These are phyloP conservation scores for Zophobas morio DNA, from an alignment of 1,140 invertebrate genomes.

Conservation along the genomic window DNA sequence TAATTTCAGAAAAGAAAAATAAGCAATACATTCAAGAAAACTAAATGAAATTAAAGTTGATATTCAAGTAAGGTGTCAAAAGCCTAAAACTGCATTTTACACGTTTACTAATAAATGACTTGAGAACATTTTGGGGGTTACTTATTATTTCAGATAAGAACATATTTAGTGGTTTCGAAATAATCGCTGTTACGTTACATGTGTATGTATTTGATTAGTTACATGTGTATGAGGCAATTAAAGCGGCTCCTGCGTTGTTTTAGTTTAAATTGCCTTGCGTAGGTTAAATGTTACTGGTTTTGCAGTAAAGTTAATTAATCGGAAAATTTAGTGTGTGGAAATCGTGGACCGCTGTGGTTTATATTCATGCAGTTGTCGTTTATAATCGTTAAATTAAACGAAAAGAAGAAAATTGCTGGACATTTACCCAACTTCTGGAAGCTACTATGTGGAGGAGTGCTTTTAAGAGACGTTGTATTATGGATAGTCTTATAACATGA, in stretches of 20 bases:
- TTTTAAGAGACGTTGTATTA: not conserved
- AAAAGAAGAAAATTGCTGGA: not conserved
- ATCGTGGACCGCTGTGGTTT: slow-evolving; percentile 5
- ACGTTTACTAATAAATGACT: too few species aligned
- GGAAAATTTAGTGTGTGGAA: slow-evolving; percentile 15
- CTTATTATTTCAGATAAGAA: too few species aligned
- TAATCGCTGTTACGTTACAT: not conserved
- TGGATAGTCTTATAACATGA: too few species aligned
- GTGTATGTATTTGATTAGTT: not conserved
- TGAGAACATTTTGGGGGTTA: too few species aligned
- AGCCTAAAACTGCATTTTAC: too few species aligned
- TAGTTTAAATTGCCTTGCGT: slow-evolving; percentile 7
- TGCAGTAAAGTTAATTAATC: slow-evolving; percentile 10
- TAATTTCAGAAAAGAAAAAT: too few species aligned
- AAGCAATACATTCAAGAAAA: too few species aligned
- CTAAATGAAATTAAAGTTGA: too few species aligned
- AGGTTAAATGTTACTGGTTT: slow-evolving; percentile 16
- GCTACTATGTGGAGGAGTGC: too few species aligned
- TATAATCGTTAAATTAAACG: not conserved
- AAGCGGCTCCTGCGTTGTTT: slow-evolving; percentile 10
- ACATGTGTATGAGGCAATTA: slow-evolving; percentile 10
- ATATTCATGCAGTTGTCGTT: slow-evolving; percentile 3
- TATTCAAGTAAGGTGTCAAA: too few species aligned
- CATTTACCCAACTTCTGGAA: too few species aligned
- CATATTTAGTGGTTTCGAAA: too few species aligned